Percentiles rank a stretch among this genome's conserved stretches.
These are phyloP conservation scores for Disparrhopalites patrizii DNA, from an alignment of 2,888 invertebrate genomes.

Conservation along the genomic window DNA sequence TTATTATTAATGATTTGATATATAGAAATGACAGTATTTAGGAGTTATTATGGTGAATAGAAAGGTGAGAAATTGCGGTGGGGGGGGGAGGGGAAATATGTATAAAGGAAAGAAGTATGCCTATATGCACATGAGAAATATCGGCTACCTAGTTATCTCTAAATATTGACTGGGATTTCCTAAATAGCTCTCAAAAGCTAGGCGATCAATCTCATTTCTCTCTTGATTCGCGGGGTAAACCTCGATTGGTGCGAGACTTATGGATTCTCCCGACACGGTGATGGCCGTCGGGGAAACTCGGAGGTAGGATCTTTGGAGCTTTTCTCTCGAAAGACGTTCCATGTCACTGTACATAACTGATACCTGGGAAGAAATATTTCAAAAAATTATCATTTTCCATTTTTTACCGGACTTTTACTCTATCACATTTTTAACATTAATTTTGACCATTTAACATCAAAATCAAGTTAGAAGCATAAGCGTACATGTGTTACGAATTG, in stretches of 20 bases:
- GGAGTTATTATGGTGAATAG: not conserved
- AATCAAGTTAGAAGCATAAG: not conserved
- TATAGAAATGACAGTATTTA: not conserved
- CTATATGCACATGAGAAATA: too few relatives aligned
- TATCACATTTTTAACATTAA: not conserved
- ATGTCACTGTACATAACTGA: conserved; percentile 50
- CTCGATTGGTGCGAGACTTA: conserved; percentile 35
- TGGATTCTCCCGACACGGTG: conserved; percentile 42
- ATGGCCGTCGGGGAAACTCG: conserved; percentile 47
- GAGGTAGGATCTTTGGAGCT: conserved; percentile 48
- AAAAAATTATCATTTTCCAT: too few relatives aligned
- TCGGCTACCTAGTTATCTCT: conserved; percentile 21
- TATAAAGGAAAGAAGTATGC: too few relatives aligned
- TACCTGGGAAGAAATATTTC: conserved; percentile 46
- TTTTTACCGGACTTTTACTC: too few relatives aligned
- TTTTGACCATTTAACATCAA: not conserved
- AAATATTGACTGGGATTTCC: conserved; percentile 16
- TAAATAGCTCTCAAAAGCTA: conserved; percentile 18
- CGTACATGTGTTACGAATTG: conserved; percentile 56
- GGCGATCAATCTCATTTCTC: conserved; percentile 20
- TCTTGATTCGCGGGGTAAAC: conserved; percentile 31
- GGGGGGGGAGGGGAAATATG: too few relatives aligned
- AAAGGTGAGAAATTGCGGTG: too few relatives aligned
- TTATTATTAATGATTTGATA: not conserved
- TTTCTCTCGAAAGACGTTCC: conserved; percentile 49